Base-by-base conservation (phyloP, 2,113 vertebrate species). In the Nothoprocta pentlandii region DNA sequence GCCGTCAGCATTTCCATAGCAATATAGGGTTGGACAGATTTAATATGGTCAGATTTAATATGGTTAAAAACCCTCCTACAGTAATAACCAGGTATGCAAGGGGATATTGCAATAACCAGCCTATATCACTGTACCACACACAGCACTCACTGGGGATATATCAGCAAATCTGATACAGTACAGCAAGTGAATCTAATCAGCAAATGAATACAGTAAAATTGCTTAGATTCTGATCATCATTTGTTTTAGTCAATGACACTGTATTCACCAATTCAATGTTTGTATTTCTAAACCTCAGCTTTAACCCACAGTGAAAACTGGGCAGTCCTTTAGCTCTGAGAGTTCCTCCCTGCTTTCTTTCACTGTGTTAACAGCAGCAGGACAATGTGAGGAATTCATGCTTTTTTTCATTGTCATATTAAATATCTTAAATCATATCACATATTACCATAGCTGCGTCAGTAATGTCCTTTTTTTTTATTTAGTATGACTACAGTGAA, bases 101-200 rank as follows among this genome's bases (percentile, higher is more conserved):
- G 88, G 36, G 9, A 12, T 41, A 15, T 51, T 11, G 7, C 21
- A 78, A 3, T 8, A 78, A 36, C 30, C 9, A 5, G 7, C 22
- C 1, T 1, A 5, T 77, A 58, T 63, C 47, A 28, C 71, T 66
- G 49, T 82, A 34, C 53, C 32, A 32, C 39, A 32, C 13, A 42
- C 0, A 0, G 6, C 22, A 21, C 13, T 64, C 39, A 4, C 6
- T 59, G 16, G 16, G 32, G 9, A 16, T 19, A 3, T 26, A 23
- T 41, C 12, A 61, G 0, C 9, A 39, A 16, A 28, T 22, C 19
- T 39, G 36, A 39, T 39, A 39, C 36, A 39, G 36, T 39, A 39
- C 36, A 8, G 36, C 36, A 39, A 39, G 36, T 39, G 36, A 39
- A 39, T 39, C 36, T 39, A 39, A 39, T 39, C 36, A 39, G 36